Evolutionary conservation across 2,113 vertebrate genomes (phyloP).

Genomic region (Pycnonotus jocosus): DNA sequence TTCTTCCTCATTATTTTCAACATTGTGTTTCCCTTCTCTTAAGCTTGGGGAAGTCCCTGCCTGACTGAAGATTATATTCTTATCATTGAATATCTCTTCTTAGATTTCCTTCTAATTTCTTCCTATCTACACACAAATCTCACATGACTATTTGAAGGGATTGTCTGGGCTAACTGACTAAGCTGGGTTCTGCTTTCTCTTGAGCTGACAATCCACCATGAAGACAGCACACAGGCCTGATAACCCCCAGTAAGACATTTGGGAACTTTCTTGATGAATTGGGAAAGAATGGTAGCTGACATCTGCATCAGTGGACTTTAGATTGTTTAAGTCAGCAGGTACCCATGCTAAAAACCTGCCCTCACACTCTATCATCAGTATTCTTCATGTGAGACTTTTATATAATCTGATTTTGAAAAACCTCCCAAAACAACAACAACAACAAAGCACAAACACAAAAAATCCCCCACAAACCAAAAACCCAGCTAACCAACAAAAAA

Average conservation of each 20-base stretch:
- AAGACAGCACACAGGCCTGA: not conserved
- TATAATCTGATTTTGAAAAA: not conserved
- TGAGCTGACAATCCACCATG: not conserved
- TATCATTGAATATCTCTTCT: not conserved
- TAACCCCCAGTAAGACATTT: not conserved
- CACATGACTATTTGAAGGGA: not conserved
- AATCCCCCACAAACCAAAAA: too few relatives aligned
- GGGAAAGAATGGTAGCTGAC: not conserved
- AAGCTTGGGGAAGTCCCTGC: not conserved
- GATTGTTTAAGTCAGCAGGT: not conserved
- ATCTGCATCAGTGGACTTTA: not conserved
- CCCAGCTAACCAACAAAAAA: not conserved
- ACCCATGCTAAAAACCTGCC: not conserved
- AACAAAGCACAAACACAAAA: not conserved
- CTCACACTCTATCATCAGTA: fast-evolving
- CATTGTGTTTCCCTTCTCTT: not conserved
- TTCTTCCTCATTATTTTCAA: not conserved
- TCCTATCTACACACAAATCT: not conserved
- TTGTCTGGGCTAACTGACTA: not conserved
- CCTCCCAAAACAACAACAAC: not conserved
- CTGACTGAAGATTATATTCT: not conserved
- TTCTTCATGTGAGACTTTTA: not conserved
- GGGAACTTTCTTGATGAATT: not conserved
- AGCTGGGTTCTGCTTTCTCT: not conserved
- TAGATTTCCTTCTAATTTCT: not conserved